phyloP scores from a whole-genome alignment of 2,888 invertebrate species.

The Petrolisthes manimaculis region DNA sequence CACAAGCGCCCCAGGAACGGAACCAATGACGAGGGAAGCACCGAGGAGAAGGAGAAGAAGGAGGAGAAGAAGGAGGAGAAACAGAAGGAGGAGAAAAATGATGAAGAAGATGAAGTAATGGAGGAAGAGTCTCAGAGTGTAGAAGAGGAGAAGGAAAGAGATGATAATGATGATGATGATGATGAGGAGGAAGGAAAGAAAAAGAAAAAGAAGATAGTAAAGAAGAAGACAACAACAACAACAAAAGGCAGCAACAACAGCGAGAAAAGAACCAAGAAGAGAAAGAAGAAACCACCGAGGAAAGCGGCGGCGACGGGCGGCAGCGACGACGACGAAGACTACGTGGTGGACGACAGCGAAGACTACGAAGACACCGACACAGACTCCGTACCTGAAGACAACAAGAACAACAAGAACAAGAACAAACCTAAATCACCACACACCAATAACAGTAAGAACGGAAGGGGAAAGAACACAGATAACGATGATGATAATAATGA shows the following conservation, averaged over 20 bases:
- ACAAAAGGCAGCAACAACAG: no score
- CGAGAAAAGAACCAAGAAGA: background rate
- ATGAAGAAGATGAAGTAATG: background rate
- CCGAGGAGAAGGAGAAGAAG: background rate
- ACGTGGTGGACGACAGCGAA: no score
- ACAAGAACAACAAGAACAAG: no score
- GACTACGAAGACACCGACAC: no score
- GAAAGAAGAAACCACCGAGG: background rate
- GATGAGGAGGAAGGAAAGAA: background rate
- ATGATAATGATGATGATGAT: background rate
- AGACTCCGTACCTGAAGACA: no score
- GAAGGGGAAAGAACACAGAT: no score
- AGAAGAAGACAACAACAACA: background rate
- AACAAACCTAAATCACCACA: no score
- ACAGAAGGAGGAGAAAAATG: background rate
- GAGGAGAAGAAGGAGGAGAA: no score
- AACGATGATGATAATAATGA: no score
- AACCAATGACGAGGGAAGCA: background rate
- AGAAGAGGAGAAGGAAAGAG: background rate
- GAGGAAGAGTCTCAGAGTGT: background rate
- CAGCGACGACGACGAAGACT: no score
- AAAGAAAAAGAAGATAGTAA: background rate
- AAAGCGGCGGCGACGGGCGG: background rate
- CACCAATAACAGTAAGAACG: no score
- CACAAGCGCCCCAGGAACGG: background rate